Conservation (phyloP, 64 coral and sea anemone genomes). For the Pocillopora verrucosa region DNA sequence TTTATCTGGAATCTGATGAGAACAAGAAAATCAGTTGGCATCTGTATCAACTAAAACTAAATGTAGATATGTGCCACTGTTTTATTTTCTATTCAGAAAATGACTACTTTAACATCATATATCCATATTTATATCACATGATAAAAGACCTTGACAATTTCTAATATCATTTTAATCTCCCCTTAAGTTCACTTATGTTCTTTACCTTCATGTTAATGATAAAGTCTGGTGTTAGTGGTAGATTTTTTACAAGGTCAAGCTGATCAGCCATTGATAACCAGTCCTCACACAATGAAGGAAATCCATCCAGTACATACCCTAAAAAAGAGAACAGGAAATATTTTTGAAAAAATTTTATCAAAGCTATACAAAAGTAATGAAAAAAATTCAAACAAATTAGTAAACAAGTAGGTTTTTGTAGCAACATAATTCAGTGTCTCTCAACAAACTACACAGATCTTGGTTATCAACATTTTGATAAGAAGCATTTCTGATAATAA, state of each 20-base stretch:
- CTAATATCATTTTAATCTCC: too few relatives aligned
- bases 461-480: too few relatives aligned
- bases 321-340: background rate
- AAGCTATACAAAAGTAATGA: too few relatives aligned
- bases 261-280: conserved; percentile 96
- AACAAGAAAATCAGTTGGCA: background rate
- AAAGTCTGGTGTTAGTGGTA: conserved; percentile 83
- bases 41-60: background rate
- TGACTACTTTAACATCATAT: too few relatives aligned
- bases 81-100: too few relatives aligned
- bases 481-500: background rate
- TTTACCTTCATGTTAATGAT: conserved; percentile 94
- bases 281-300: conserved; percentile 95
- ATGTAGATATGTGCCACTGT: background rate
- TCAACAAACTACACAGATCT: too few relatives aligned
- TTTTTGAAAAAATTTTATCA: background rate
- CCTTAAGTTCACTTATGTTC: background rate
- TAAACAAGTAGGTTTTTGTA: too few relatives aligned
- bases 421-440: too few relatives aligned
- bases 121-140: too few relatives aligned
- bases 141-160: too few relatives aligned
- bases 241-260: conserved; percentile 92
- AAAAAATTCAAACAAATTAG: background rate
- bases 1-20: conserved; percentile 75
- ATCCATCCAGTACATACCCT: conserved; percentile 98